Evolutionary conservation across 2,888 invertebrate genomes (phyloP).

Genomic region (Drosophila bunnanda): DNA sequence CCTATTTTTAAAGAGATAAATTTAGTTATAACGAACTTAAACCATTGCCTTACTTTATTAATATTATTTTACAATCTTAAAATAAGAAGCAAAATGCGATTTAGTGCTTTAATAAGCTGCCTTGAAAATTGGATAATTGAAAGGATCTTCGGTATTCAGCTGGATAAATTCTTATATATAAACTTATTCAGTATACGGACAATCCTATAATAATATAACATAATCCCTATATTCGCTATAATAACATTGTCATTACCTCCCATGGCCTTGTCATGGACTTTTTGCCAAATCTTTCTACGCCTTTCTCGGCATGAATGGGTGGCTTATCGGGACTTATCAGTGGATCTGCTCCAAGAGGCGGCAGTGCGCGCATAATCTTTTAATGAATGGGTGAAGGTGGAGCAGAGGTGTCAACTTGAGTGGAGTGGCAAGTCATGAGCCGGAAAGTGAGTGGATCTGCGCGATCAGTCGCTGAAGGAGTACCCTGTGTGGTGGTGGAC

Average conservation of each 20-base stretch:
- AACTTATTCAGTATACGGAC: not conserved
- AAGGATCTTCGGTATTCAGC: not conserved
- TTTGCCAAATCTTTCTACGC: not conserved
- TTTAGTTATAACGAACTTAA: not conserved
- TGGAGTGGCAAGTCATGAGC: slow-evolving; percentile 23
- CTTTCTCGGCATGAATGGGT: slow-evolving; percentile 13
- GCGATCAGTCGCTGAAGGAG: slow-evolving; percentile 7
- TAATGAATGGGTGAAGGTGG: slow-evolving; percentile 22
- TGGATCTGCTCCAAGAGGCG: slow-evolving; percentile 15
- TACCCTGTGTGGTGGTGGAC: slow-evolving; percentile 3
- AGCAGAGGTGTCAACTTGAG: not conserved
- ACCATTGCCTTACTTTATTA: not conserved
- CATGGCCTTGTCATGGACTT: not conserved
- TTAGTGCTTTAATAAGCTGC: not conserved
- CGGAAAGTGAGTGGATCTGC: slow-evolving; percentile 14
- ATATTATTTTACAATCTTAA: not conserved
- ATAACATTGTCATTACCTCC: not conserved
- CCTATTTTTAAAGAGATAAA: not conserved
- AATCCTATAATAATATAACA: too few species aligned
- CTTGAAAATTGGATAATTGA: not conserved
- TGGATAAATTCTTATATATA: not conserved
- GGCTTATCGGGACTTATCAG: slow-evolving; percentile 25
- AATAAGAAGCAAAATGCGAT: too few species aligned
- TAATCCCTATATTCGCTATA: not conserved
- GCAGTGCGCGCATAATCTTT: slow-evolving; percentile 24